Conservation (phyloP, 2,113 vertebrate species). For the Onychostoma macrolepis region DNA sequence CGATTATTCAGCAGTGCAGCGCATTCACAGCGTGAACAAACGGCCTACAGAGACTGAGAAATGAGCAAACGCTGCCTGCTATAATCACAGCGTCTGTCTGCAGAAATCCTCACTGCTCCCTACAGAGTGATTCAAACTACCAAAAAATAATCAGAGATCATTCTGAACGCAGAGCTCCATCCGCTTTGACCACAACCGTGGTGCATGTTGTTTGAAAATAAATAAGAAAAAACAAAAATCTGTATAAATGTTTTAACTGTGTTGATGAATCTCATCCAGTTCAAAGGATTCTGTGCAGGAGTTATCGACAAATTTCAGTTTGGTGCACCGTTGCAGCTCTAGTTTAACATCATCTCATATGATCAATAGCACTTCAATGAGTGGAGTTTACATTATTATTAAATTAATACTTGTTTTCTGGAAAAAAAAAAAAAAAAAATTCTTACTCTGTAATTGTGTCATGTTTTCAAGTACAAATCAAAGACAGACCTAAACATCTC, state of each 20-base stretch:
- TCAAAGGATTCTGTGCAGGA: background rate
- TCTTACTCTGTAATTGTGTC: too few relatives aligned
- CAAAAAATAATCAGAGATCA: background rate
- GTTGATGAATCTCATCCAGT: background rate
- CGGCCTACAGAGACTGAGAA: slow-evolving; percentile 4
- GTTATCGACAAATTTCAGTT: background rate
- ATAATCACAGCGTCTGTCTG: background rate
- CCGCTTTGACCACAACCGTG: background rate
- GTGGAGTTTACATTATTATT: background rate
- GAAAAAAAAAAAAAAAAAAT: too few relatives aligned
- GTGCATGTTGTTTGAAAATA: background rate
- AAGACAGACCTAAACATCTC: too few relatives aligned
- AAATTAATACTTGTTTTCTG: background rate
- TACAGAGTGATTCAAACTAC: background rate
- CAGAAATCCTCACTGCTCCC: background rate
- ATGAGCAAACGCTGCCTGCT: background rate
- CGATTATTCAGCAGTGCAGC: background rate
- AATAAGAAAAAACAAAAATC: background rate
- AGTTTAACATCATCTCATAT: background rate
- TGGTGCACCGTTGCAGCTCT: background rate
- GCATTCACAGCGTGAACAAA: slow-evolving; percentile 5
- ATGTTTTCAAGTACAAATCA: too few relatives aligned
- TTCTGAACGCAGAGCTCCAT: background rate
- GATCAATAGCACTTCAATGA: background rate
- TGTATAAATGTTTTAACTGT: slow-evolving; percentile 1